phyloP scores from a whole-genome alignment of 2,888 invertebrate species.

The Tortricodes alternella region DNA sequence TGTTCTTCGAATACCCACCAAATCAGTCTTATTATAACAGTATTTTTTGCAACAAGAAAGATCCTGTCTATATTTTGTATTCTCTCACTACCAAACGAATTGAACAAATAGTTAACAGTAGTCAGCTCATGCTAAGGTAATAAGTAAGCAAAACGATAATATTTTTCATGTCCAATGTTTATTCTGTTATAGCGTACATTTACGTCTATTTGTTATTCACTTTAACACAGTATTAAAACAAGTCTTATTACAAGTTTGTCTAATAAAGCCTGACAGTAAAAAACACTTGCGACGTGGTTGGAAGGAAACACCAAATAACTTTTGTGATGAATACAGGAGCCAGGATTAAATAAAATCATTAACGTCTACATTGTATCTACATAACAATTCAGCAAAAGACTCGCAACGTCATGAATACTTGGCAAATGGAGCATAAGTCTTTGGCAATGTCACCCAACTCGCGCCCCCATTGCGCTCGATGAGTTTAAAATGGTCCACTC shows the following conservation, averaged over 20 bases:
- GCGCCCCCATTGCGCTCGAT: constrained; percentile 52
- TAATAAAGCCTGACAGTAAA: constrained; percentile 10
- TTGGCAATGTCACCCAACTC: constrained; percentile 56
- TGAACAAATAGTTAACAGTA: constrained; percentile 21
- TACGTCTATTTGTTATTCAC: constrained; percentile 14
- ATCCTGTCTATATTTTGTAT: constrained; percentile 4
- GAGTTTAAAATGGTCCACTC: constrained; percentile 42
- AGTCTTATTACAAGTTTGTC: constrained; percentile 11
- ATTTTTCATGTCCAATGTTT: constrained; percentile 23
- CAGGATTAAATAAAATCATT: constrained; percentile 21
- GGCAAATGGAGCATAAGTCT: constrained; percentile 53
- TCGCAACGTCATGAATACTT: constrained; percentile 51
- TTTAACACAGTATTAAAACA: constrained; percentile 17
- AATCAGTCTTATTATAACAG: neutral
- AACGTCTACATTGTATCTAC: constrained; percentile 20
- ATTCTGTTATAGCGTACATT: constrained; percentile 13
- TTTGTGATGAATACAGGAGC: constrained; percentile 14
- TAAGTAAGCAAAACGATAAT: constrained; percentile 21
- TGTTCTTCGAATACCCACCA: no score
- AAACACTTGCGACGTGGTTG: constrained; percentile 10
- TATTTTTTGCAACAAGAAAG: constrained; percentile 9
- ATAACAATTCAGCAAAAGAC: constrained; percentile 36
- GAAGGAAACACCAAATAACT: constrained; percentile 11
- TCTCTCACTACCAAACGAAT: constrained; percentile 18
- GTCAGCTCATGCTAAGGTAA: constrained; percentile 21